Percentiles rank a stretch among this genome's conserved stretches.
Evolutionary conservation across 2,797 vertebrate species (phyloP).

Genomic region (Merluccius polli): DNA sequence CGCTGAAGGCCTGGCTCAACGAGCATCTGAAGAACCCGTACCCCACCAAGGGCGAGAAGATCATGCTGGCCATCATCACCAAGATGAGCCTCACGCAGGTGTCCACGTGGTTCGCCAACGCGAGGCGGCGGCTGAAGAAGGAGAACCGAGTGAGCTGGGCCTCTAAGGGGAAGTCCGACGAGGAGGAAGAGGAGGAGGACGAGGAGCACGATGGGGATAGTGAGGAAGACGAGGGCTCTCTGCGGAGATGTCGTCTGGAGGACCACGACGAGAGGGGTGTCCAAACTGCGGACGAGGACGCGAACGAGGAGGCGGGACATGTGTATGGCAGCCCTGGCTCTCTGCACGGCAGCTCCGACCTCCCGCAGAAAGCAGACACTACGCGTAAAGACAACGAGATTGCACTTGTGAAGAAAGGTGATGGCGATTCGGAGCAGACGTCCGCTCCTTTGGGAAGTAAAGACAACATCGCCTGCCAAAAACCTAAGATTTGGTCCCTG

Average conservation of each 20-base stretch:
- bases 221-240: slow-evolving; percentile 59
- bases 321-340: background rate
- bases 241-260: slow-evolving; percentile 57
- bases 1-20: slow-evolving; percentile 80
- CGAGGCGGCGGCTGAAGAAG: slow-evolving; percentile 77
- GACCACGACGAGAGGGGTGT: slow-evolving; percentile 49
- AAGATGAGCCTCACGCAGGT: slow-evolving; percentile 84
- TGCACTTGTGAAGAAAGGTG: slow-evolving; percentile 24
- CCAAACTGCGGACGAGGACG: slow-evolving; percentile 31
- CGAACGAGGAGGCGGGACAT: slow-evolving; percentile 21
- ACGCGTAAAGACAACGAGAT: slow-evolving; percentile 10
- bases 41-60: slow-evolving; percentile 81
- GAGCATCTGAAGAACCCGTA: slow-evolving; percentile 83
- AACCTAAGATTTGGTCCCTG: slow-evolving; percentile 96
- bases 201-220: slow-evolving; percentile 63
- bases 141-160: slow-evolving; percentile 81
- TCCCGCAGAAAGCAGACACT: slow-evolving; percentile 17
- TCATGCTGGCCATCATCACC: slow-evolving; percentile 82
- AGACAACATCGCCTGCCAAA: slow-evolving; percentile 67
- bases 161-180: slow-evolving; percentile 73
- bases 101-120: slow-evolving; percentile 83
- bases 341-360: background rate
- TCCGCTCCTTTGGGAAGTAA: slow-evolving; percentile 57
- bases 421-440: slow-evolving; percentile 38
- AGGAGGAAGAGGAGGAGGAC: slow-evolving; percentile 70